Percentiles rank a stretch among this genome's conserved stretches.
These are phyloP conservation scores for Acestrorhynchus altus DNA, from an alignment of 2,797 vertebrate genomes.

Conservation along the genomic window DNA sequence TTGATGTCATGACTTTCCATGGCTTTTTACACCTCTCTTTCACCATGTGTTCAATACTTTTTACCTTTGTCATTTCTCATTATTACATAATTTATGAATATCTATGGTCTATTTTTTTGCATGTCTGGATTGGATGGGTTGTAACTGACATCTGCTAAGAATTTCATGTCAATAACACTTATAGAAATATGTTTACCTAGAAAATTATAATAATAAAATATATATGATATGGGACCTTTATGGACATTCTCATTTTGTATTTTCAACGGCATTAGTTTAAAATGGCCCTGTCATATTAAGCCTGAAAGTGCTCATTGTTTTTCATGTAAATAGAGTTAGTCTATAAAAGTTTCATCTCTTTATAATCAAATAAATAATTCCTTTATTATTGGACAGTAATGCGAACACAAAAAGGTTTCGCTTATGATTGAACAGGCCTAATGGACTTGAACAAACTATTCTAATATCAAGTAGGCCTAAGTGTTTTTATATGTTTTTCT, in stretches of 20 bases:
- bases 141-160: too few relatives aligned
- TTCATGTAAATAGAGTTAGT: background rate
- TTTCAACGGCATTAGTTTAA: background rate
- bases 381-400: slow-evolving; percentile 5
- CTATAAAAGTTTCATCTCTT: slow-evolving; percentile 21
- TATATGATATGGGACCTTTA: too few relatives aligned
- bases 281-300: background rate
- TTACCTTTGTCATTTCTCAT: too few relatives aligned
- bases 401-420: slow-evolving; percentile 24
- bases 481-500: slow-evolving; percentile 53
- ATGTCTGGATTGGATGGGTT: too few relatives aligned
- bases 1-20: too few relatives aligned
- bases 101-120: too few relatives aligned
- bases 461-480: slow-evolving; percentile 19
- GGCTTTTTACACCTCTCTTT: too few relatives aligned
- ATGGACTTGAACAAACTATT: slow-evolving; percentile 40
- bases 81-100: too few relatives aligned
- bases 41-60: too few relatives aligned
- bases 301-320: background rate
- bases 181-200: too few relatives aligned
- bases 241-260: background rate
- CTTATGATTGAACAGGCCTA: background rate
- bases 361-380: slow-evolving; percentile 46
- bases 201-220: too few relatives aligned
- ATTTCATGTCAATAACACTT: too few relatives aligned